Base-by-base conservation (phyloP, 2,797 vertebrate species). In the Hypotaenidia okinawae region DNA sequence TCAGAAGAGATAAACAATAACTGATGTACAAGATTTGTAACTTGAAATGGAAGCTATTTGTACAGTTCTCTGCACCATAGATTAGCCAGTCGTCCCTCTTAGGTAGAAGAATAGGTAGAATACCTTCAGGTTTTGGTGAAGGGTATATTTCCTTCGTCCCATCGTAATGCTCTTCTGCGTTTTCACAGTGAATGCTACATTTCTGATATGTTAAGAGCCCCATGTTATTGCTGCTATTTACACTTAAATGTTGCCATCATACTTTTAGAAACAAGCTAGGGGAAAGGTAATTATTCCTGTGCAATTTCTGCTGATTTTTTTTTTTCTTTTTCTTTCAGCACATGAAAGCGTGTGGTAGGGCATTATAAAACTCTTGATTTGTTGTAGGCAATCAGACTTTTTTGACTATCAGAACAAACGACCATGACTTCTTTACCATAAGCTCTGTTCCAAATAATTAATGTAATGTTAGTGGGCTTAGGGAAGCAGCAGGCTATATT, bases 391-490 rank as follows among this genome's bases (percentile, higher is more conserved):
- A 25, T 90, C 84, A 88, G 87, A 76, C 73, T 94, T 95, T 77
- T 92, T 62, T 89, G 93, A 89, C 93, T 95, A 79, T 93, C 45
- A 92, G 87, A 87, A 90, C 69, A 93, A 95, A 95, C 4, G 16
- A 49, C 75, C n/a, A 63, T 2, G 1, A 70, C 81, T 96, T 91
- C 78, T 97, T 96, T 93, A 88, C 85, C 55, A 13, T 89, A 89
- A 92, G 84, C 62, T 87, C 72, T 16, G 1, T 93, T 95, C 80
- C 72, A 86, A 97, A 93, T 94, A 97, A 97, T 95, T 96, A 91
- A 94, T 94, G 91, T 90, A 95, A 91, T 76, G 87, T 94, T 97
- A 89, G 76, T 94, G 76, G 70, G 74, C 82, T 95, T 96, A 84
- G 63, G 73, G 94, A 79, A 95, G 84, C 55, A 82, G 69, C 79